Percentiles rank a stretch among this genome's conserved stretches.
These are phyloP conservation scores for Nomada ferruginata DNA, from an alignment of 2,888 invertebrate species.

Conservation along the genomic window DNA sequence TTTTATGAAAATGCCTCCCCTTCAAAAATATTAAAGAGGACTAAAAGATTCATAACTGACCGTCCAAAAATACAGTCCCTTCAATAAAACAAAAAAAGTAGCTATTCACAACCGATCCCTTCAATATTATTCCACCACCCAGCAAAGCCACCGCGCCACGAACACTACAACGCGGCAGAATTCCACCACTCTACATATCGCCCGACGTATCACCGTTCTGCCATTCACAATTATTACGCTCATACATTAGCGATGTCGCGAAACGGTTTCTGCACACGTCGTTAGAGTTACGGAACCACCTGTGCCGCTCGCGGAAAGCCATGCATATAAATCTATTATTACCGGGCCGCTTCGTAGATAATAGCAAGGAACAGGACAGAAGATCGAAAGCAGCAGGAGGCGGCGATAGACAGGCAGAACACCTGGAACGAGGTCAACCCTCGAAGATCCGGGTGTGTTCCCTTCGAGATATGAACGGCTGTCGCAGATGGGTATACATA, in stretches of 20 bases:
- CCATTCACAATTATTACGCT: conserved; percentile 46
- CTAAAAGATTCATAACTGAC: too few relatives aligned
- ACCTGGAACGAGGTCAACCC: conserved; percentile 58
- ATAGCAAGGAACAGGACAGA: background rate
- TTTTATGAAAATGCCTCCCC: too few relatives aligned
- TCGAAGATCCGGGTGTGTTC: conserved; percentile 26
- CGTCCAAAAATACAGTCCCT: too few relatives aligned
- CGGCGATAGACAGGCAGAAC: conserved; percentile 24
- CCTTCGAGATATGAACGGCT: conserved; percentile 7
- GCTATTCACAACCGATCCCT: too few relatives aligned
- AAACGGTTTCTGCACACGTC: conserved; percentile 20
- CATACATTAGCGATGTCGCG: conserved; percentile 24
- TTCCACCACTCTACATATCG: too few relatives aligned
- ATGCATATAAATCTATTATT: conserved; percentile 60
- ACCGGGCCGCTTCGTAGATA: conserved; percentile 29
- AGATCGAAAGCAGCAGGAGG: background rate
- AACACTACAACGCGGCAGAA: too few relatives aligned
- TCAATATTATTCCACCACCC: too few relatives aligned
- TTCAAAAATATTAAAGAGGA: too few relatives aligned
- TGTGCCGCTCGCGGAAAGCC: conserved; percentile 51
- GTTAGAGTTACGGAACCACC: conserved; percentile 50
- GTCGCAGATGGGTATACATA: conserved; percentile 44
- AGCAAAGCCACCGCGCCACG: too few relatives aligned
- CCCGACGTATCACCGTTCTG: conserved; percentile 10
- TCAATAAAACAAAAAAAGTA: too few relatives aligned